Conservation (phyloP, 2,888 invertebrate species). For the Lasioglossum morio region DNA sequence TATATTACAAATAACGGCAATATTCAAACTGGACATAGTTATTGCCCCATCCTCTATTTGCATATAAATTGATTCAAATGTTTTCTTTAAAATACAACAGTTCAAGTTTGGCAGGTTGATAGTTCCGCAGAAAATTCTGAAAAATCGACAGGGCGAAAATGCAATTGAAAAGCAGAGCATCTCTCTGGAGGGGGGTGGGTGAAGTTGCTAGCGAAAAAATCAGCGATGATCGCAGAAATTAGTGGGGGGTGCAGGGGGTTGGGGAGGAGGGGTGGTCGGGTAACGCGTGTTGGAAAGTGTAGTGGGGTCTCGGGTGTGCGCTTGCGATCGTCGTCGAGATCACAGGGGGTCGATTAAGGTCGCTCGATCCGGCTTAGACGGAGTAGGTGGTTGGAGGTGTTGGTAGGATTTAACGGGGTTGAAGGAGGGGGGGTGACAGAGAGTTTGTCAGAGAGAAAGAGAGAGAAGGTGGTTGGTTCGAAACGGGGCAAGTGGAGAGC, state of each 20-base stretch:
- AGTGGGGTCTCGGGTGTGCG: constrained; percentile 45
- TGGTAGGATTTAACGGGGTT: constrained; percentile 63
- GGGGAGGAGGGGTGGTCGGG: neutral
- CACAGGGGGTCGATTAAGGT: constrained; percentile 72
- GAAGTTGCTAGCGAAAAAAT: neutral
- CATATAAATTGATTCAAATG: too few species aligned
- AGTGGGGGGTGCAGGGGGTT: neutral
- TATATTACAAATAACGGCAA: too few species aligned
- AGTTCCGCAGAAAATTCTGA: neutral
- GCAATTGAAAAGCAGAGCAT: neutral
- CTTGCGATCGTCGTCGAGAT: constrained; percentile 66
- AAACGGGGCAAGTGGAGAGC: constrained; percentile 49
- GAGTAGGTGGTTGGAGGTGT: constrained; percentile 56
- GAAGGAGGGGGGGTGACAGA: constrained; percentile 4
- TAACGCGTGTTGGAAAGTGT: constrained; percentile 31
- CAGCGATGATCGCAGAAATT: constrained; percentile 5
- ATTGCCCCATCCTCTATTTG: too few species aligned
- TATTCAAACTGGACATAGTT: too few species aligned
- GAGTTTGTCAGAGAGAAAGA: constrained; percentile 49
- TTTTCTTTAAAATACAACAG: too few species aligned
- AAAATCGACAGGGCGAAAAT: neutral
- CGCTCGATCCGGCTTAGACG: constrained; percentile 71
- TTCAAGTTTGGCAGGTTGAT: too few species aligned
- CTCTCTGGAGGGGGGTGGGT: neutral
- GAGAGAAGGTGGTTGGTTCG: constrained; percentile 36